Percentiles rank a stretch among this genome's conserved stretches.
phyloP scores from a whole-genome alignment of 1,140 invertebrate genomes.

The Caenorhabditis briggsae region DNA sequence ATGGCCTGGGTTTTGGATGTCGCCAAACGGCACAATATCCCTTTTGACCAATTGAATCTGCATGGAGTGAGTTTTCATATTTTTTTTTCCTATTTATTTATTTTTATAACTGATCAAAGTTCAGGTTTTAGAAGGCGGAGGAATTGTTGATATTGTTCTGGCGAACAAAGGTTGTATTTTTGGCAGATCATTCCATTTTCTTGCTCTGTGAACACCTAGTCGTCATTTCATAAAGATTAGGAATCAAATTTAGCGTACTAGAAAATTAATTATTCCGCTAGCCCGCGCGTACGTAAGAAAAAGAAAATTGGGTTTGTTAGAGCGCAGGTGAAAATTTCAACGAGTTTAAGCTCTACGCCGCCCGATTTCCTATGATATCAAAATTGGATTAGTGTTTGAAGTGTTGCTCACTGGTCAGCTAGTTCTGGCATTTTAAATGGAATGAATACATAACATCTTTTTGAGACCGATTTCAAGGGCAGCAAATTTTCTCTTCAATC shows the following conservation, averaged over 20 bases:
- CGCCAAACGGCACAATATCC: constrained; percentile 72
- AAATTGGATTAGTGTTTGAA: constrained; percentile 26
- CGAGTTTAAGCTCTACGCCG: not conserved
- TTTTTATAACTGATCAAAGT: constrained; percentile 50
- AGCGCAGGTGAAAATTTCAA: not conserved
- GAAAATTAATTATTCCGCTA: constrained; percentile 19
- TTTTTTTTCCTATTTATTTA: no score
- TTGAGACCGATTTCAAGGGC: not conserved
- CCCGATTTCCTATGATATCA: constrained; percentile 14
- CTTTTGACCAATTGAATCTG: constrained; percentile 75
- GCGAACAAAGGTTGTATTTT: not conserved
- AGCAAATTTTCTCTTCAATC: not conserved
- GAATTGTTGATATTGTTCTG: not conserved
- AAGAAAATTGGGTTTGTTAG: not conserved
- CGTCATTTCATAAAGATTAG: no score
- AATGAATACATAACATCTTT: not conserved
- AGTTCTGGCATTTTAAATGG: constrained; percentile 27
- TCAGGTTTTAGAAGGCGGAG: not conserved
- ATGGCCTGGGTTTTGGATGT: constrained; percentile 77
- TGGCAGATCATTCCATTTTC: not conserved
- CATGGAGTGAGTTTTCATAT: constrained; percentile 67
- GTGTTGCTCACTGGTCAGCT: constrained; percentile 26
- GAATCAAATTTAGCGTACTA: not conserved
- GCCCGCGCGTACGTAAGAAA: not conserved
- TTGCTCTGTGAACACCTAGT: not conserved